Conservation (phyloP, 2,113 vertebrate genomes). For the Parus major region DNA sequence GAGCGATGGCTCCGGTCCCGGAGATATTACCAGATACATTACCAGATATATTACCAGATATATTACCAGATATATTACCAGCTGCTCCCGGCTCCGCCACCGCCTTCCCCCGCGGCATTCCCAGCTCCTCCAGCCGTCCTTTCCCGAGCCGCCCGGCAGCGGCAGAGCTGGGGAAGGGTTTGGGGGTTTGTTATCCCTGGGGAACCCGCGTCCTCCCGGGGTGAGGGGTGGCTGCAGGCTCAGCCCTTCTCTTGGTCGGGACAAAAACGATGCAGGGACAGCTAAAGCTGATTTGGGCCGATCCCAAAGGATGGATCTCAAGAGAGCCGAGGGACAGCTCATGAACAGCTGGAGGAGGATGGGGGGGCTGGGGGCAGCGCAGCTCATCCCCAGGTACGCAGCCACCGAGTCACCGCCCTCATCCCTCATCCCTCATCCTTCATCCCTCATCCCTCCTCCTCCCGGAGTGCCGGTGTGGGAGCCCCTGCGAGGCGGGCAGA, state of each 20-base stretch:
- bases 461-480: not conserved
- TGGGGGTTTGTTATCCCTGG: not conserved
- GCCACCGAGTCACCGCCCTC: not conserved
- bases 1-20: accelerated
- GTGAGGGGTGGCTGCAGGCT: not conserved
- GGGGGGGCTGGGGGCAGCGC: not conserved
- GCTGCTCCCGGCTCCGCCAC: not conserved
- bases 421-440: not conserved
- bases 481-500: accelerated
- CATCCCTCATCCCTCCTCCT: not conserved
- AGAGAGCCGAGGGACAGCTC: not conserved
- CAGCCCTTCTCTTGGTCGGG: accelerated
- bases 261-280: not conserved
- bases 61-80: not conserved
- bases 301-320: not conserved
- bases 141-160: accelerated
- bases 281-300: accelerated
- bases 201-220: not conserved
- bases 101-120: not conserved
- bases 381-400: accelerated
- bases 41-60: too few species aligned
- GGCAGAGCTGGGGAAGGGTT: accelerated
- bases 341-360: not conserved
- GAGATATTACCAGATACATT: not conserved
- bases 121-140: not conserved